Evolutionary conservation across 2,113 vertebrate species (phyloP), one percentile per base, ranked within the genome.

Genomic region (Hypocryptadius cinnamomeus): DNA sequence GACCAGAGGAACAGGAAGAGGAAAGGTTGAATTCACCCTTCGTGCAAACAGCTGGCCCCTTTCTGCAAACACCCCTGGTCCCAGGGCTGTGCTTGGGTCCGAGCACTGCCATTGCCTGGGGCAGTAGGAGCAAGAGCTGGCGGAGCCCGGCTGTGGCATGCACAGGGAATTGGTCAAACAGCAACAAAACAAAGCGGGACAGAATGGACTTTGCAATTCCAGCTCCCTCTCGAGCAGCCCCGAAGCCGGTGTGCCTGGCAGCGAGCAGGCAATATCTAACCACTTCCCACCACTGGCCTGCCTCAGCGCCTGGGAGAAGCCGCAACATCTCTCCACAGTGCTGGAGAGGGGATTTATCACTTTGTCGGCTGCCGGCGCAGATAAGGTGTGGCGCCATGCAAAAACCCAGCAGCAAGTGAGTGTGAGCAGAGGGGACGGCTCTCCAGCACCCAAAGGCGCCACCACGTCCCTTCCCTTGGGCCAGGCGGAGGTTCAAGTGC

Each of bases 261-360:
- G 77, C 1, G 1, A 90, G 72, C 86, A 42, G 71, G 59, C 40
- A 0, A 0, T 65, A 63, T 83, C 76, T 40, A 71, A 90, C 85
- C 69, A 18, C 93, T 90, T 92, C 90, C 92, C 83, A 71, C 72
- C 9, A 5, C 4, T 3, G 57, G 80, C 61, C 79, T 79, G 56
- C 95, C 80, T 76, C 89, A 31, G 83, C 1, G 5, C 86, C 79
- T 22, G 51, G 7, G 53, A 94, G 89, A 94, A 95, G 91, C 90
- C 63, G 0, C 87, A 89, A 85, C 87, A 35, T 53, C 66, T 83
- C 94, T 73, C 44, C 48, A 15, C 71, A 54, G 92, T 1, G 27
- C 59, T 15, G 54, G 68, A 87, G 85, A 91, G 45, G 81, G 91
- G 74, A 90, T 89, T 94, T 95, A 95, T 94, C 93, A 7, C 85